Conservation (phyloP, 1,140 invertebrate species). For the Samia ricini region DNA sequence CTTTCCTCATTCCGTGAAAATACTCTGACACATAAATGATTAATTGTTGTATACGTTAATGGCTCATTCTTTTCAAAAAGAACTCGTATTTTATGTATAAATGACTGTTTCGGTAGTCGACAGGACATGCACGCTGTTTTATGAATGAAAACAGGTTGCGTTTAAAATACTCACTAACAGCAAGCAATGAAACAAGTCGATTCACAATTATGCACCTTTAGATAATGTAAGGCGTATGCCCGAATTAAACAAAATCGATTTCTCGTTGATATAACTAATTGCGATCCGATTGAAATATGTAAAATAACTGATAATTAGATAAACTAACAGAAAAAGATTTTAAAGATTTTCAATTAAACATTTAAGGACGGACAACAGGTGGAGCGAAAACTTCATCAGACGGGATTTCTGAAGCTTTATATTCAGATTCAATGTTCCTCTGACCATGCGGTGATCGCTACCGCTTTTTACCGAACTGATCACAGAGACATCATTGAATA, state of each 20-base stretch:
- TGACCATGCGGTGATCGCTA: no score
- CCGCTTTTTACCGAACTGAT: no score
- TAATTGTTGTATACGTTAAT: slow-evolving; percentile 46
- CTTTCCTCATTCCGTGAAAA: slow-evolving; percentile 55
- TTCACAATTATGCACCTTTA: background rate
- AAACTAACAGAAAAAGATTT: background rate
- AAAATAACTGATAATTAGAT: background rate
- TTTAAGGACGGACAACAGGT: no score
- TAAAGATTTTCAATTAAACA: no score
- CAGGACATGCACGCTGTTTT: slow-evolving; percentile 6
- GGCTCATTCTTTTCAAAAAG: slow-evolving; percentile 23
- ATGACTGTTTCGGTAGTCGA: slow-evolving; percentile 6
- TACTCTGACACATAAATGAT: slow-evolving; percentile 39
- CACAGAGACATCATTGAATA: no score
- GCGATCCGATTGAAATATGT: background rate
- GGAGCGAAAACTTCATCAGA: no score
- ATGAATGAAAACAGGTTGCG: slow-evolving; percentile 8
- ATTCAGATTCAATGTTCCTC: no score
- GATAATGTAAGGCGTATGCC: slow-evolving; percentile 7
- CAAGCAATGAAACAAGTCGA: slow-evolving; percentile 5
- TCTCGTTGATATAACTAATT: background rate
- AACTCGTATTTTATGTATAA: slow-evolving; percentile 17
- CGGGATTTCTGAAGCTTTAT: no score
- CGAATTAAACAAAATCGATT: background rate
- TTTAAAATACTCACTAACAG: slow-evolving; percentile 1